phyloP scores from a whole-genome alignment of 2,888 invertebrate species.

The Eristalis arbustorum region DNA sequence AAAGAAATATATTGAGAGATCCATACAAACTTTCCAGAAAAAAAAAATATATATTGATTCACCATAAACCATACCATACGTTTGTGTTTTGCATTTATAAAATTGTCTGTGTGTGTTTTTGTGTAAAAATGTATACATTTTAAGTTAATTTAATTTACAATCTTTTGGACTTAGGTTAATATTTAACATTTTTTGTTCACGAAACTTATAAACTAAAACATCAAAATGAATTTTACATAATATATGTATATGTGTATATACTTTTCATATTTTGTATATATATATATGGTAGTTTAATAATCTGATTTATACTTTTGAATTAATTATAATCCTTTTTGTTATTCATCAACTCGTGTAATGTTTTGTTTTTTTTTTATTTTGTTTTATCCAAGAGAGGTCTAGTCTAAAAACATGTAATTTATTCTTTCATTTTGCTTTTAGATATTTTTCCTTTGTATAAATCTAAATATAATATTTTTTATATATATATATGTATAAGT shows the following conservation, averaged over 20 bases:
- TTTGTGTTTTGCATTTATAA: not conserved
- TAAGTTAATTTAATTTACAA: conserved; percentile 37
- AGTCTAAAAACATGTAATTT: conserved; percentile 25
- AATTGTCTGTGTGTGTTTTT: conserved; percentile 23
- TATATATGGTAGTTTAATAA: not conserved
- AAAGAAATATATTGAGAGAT: not conserved
- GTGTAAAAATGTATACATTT: conserved; percentile 44
- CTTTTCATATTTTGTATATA: conserved; percentile 7
- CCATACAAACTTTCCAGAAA: not conserved
- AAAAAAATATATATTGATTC: not conserved
- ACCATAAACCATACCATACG: not conserved
- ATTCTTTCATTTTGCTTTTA: conserved; percentile 17
- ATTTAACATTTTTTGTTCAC: conserved; percentile 46
- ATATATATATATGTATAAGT: conserved; percentile 54
- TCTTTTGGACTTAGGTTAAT: conserved; percentile 34
- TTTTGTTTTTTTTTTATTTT: too few species aligned
- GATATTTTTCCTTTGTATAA: conserved; percentile 48
- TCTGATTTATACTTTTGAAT: not conserved
- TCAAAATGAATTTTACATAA: conserved; percentile 34
- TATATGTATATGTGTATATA: conserved; percentile 27
- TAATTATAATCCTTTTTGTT: not conserved
- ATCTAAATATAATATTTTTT: conserved; percentile 49
- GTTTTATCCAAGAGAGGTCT: conserved; percentile 39
- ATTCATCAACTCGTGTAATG: conserved; percentile 48
- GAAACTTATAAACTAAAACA: conserved; percentile 51